Conservation (phyloP, 2,797 vertebrate species). For the Cyprinodon diabolis region DNA sequence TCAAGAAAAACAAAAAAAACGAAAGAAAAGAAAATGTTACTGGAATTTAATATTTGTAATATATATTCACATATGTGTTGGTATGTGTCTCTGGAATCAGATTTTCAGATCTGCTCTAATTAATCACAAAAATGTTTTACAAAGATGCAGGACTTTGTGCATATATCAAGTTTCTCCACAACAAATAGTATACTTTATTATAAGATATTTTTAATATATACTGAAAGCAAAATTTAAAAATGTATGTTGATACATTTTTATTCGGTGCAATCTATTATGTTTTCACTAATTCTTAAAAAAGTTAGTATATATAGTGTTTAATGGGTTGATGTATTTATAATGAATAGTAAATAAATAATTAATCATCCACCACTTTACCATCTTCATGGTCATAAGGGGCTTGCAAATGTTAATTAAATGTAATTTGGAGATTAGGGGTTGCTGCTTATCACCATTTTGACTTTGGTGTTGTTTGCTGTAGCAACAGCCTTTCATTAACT, state of each 20-base stretch:
- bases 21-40: not conserved
- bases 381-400: slow-evolving; percentile 18
- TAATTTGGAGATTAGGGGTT: slow-evolving; percentile 3
- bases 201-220: slow-evolving; percentile 1
- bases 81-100: not conserved
- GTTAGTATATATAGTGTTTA: not conserved
- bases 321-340: slow-evolving; percentile 40
- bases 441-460: too few relatives aligned
- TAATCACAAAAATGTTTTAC: too few relatives aligned
- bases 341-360: not conserved
- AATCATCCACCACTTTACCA: not conserved
- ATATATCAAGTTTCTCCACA: too few relatives aligned
- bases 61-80: not conserved
- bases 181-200: too few relatives aligned
- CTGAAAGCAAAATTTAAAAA: not conserved
- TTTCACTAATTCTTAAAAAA: not conserved
- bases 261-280: not conserved
- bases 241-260: slow-evolving; percentile 6
- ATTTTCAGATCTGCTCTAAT: too few relatives aligned
- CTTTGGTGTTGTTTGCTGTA: too few relatives aligned
- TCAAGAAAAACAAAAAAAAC: not conserved
- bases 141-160: too few relatives aligned
- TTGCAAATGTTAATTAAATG: slow-evolving; percentile 36
- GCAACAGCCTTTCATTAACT: too few relatives aligned
- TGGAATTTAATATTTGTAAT: too few relatives aligned